phyloP scores from a whole-genome alignment of 2,888 invertebrate genomes.

The Tachina fera region DNA sequence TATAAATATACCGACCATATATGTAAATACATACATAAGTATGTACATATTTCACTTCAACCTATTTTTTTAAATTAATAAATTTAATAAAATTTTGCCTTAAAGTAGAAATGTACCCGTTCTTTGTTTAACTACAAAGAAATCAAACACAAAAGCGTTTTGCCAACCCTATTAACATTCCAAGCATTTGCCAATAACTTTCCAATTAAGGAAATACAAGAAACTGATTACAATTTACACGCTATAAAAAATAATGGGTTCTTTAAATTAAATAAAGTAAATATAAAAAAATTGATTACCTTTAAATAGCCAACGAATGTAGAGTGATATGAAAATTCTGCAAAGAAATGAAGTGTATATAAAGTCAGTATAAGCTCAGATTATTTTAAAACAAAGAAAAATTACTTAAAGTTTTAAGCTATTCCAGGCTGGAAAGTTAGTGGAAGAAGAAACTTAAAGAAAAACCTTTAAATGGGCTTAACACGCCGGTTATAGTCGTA shows the following conservation, averaged over 20 bases:
- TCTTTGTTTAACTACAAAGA: neutral
- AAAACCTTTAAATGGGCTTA: neutral
- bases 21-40: too few species aligned
- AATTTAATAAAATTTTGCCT: too few species aligned
- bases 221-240: neutral
- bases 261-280: neutral
- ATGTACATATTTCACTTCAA: too few species aligned
- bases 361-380: slow-evolving; percentile 9
- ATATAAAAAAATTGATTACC: slow-evolving; percentile 3
- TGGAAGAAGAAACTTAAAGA: neutral
- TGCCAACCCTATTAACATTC: neutral
- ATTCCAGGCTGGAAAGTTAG: too few species aligned
- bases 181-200: neutral
- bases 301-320: slow-evolving; percentile 37
- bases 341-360: neutral
- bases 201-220: slow-evolving; percentile 3
- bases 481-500: too few species aligned
- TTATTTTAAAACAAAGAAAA: neutral
- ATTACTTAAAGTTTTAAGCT: neutral
- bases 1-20: too few species aligned
- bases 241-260: neutral
- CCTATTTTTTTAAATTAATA: too few species aligned
- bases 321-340: slow-evolving; percentile 34
- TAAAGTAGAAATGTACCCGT: neutral
- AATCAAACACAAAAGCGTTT: neutral